Conservation (phyloP, 2,797 vertebrate genomes). For the Acanthopagrus latus region DNA sequence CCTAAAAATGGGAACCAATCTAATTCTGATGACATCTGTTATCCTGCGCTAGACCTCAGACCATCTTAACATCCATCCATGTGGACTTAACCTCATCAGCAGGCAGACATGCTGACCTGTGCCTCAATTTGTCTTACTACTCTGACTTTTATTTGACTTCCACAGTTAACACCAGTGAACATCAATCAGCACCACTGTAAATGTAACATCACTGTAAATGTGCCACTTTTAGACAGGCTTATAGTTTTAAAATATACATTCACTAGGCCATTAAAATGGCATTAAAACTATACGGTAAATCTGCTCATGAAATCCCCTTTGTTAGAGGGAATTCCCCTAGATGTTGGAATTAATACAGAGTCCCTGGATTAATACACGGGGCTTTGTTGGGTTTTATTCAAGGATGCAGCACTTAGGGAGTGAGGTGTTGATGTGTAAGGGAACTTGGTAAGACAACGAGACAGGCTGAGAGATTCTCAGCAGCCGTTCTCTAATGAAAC, state of each 20-base stretch:
- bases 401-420: not conserved
- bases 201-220: constrained; percentile 49
- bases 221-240: constrained; percentile 32
- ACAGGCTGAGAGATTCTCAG: constrained; percentile 9
- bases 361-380: not conserved
- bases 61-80: not conserved
- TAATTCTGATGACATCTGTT: not conserved
- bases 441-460: not conserved
- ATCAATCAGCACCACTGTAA: constrained; percentile 55
- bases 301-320: constrained; percentile 11
- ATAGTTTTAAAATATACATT: constrained; percentile 37
- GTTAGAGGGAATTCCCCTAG: not conserved
- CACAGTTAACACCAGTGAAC: constrained; percentile 31
- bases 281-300: constrained; percentile 19
- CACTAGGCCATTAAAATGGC: constrained; percentile 21
- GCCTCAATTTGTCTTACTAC: constrained; percentile 13
- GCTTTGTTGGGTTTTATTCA: not conserved
- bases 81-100: constrained; percentile 16
- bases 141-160: constrained; percentile 64
- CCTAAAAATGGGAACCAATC: not conserved
- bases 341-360: not conserved
- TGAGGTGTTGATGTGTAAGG: not conserved
- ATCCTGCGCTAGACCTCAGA: not conserved
- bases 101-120: constrained; percentile 41
- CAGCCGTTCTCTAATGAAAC: constrained; percentile 32